Base-by-base conservation (phyloP, 2,888 invertebrate species). In the Lamellibrachia columna region DNA sequence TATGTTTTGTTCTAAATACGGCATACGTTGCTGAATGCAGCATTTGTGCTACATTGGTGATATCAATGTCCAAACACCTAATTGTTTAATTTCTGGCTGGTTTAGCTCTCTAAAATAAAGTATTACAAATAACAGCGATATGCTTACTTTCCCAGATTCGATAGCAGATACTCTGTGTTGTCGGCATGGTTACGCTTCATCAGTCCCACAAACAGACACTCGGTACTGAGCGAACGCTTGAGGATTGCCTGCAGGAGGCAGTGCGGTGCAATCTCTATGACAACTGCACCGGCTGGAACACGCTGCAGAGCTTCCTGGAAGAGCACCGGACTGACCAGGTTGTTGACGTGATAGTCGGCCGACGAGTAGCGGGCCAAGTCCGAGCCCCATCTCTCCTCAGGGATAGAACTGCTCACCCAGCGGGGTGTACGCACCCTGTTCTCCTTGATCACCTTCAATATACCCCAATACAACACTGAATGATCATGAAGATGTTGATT, bases 381-480 rank as follows among this genome's bases (percentile, higher is more conserved):
- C 0, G 98, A 97, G 94, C 97, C 97, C 99, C 99, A 99, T 91
- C 98, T 97, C 3, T 97, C 97, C 96, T 98, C 98, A 0, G 99
- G 98, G 95, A 99, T 98, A 92, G 99, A 99, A 52, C 99, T 98
- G 93, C 99, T 98, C 93, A 99, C 97, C 99, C 99, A 99, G 95
- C 98, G 97, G 0, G 97, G 94, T 0, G 98, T 97, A 94, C 99
- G 97, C 94, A 97, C 98, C 96, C 98, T 98, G 1, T 98, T 98
- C 93, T 97, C 97, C 0, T 98, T 97, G 95, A 99, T 98, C 93
- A 99, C 98, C 96, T 98, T 40, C 40, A 40, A 1, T 40, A 40
- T 40, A 40, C 40, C 40, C 40, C 40, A 40, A 40, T 40, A 40
- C 40, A 40, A 40, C 40, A 40, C 40, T 40, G 40, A 40, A 40